These are phyloP conservation scores for Drusus annulatus DNA, from an alignment of 1,140 invertebrate species.

Conservation along the genomic window DNA sequence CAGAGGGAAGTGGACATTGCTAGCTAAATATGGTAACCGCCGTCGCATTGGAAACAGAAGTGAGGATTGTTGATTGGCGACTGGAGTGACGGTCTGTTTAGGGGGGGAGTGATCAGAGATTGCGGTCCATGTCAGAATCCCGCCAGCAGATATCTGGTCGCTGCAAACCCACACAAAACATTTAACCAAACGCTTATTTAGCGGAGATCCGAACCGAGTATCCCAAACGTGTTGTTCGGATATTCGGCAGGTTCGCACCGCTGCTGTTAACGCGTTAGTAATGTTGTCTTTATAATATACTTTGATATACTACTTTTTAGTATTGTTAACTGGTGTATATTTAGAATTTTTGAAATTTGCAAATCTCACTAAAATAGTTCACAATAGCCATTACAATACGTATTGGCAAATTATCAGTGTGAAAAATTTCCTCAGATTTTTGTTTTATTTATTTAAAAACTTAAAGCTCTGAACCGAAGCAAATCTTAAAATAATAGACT, in stretches of 20 bases:
- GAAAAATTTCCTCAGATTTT: no score
- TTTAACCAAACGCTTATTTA: slow-evolving; percentile 1
- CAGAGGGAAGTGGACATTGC: slow-evolving; percentile 1
- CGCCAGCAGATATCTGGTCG: slow-evolving; percentile 72
- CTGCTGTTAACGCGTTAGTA: slow-evolving; percentile 11
- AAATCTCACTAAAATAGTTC: not conserved
- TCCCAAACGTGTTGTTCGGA: no score
- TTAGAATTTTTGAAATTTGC: not conserved
- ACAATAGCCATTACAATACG: not conserved
- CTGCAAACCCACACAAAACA: slow-evolving; percentile 67
- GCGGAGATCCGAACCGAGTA: no score
- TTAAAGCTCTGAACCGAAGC: slow-evolving; percentile 62
- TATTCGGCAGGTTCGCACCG: not conserved
- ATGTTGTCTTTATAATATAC: not conserved
- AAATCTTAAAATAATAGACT: slow-evolving; percentile 58
- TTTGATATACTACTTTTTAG: not conserved
- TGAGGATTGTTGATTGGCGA: slow-evolving; percentile 54
- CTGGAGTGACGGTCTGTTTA: slow-evolving; percentile 66
- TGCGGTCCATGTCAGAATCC: slow-evolving; percentile 72
- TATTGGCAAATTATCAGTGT: no score
- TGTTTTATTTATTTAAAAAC: not conserved
- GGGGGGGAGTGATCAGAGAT: slow-evolving; percentile 64
- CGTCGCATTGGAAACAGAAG: slow-evolving; percentile 49
- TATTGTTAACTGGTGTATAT: slow-evolving; percentile 12
- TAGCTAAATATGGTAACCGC: slow-evolving; percentile 24